Evolutionary conservation across 2,797 vertebrate species (phyloP).

Genomic region (Pseudomugil tenellus): DNA sequence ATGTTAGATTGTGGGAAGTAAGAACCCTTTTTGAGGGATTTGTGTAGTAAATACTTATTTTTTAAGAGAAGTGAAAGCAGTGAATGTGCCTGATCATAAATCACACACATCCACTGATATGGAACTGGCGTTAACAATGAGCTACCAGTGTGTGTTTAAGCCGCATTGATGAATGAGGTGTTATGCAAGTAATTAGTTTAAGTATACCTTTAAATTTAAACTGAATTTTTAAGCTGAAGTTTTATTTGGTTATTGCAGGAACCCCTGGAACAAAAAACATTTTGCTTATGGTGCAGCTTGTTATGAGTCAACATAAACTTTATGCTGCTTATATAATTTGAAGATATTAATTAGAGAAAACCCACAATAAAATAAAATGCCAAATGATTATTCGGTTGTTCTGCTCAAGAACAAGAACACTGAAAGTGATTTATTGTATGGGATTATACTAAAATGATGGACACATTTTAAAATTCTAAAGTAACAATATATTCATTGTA

Average conservation of each 20-base stretch:
- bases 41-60: conserved; percentile 25
- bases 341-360: too few species aligned
- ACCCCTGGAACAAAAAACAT: too few species aligned
- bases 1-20: too few species aligned
- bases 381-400: background rate
- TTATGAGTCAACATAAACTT: too few species aligned
- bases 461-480: background rate
- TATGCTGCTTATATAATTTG: too few species aligned
- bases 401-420: background rate
- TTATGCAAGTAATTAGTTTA: background rate
- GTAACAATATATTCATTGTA: background rate
- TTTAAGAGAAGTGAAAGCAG: too few species aligned
- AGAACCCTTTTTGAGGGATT: conserved; percentile 11
- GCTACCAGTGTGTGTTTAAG: background rate
- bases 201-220: background rate
- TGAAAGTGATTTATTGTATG: background rate
- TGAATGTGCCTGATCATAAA: conserved; percentile 26
- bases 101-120: conserved; percentile 31
- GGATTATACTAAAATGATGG: background rate
- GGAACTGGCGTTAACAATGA: conserved; percentile 17
- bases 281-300: too few species aligned
- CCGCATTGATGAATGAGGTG: background rate
- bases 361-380: background rate
- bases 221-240: background rate
- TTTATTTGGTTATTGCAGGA: too few species aligned